These are phyloP conservation scores for Littorina saxatilis DNA, from an alignment of 1,140 invertebrate genomes.

Conservation along the genomic window DNA sequence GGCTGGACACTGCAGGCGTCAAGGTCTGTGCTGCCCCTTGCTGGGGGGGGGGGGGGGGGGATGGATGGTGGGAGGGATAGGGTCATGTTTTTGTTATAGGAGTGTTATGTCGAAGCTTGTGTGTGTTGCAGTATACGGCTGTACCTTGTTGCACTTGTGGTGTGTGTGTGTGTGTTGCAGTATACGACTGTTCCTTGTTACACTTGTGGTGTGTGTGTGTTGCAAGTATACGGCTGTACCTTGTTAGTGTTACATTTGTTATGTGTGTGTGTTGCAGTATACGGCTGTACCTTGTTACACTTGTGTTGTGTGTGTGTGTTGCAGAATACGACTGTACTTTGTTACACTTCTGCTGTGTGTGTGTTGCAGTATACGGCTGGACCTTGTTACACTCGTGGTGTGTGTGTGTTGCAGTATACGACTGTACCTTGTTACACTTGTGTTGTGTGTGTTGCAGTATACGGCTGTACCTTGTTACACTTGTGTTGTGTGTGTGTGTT, in stretches of 20 bases:
- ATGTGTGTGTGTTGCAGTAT: not conserved
- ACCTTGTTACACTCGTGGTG: no score
- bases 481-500: no score
- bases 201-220: not conserved
- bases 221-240: not conserved
- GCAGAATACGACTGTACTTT: not conserved
- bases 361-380: not conserved
- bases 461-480: no score
- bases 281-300: not conserved
- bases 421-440: no score
- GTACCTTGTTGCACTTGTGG: not conserved
- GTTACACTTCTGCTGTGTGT: not conserved
- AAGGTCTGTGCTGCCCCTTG: conserved; percentile 77
- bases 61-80: not conserved
- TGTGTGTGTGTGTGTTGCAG: not conserved
- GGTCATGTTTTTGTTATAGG: conserved; percentile 18
- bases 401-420: no score
- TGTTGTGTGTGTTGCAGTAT: no score
- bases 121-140: not conserved
- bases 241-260: not conserved
- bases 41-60: no score
- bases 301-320: not conserved
- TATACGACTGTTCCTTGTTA: not conserved
- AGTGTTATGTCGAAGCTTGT: no score
- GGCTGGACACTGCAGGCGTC: conserved; percentile 86